phyloP scores from a whole-genome alignment of 2,888 invertebrate genomes.

The Girardia tigrina region DNA sequence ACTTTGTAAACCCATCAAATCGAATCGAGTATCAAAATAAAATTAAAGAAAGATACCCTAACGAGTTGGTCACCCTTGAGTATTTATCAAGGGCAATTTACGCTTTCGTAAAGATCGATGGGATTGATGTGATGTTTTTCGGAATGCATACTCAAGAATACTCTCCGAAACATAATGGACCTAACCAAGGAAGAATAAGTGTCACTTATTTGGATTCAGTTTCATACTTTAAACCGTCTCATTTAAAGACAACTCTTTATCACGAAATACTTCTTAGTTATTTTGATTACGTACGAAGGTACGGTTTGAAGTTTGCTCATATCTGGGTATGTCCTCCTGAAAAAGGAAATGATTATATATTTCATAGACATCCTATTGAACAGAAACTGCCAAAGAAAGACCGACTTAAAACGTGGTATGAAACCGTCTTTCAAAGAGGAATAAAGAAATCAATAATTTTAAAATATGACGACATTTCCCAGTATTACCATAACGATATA shows the following conservation, averaged over 20 bases:
- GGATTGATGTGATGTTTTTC: neutral
- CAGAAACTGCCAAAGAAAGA: slow-evolving; percentile 7
- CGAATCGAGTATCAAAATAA: neutral
- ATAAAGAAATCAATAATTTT: neutral
- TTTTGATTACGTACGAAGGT: neutral
- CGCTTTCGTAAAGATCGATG: neutral
- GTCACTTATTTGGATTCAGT: neutral
- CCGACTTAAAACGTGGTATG: neutral
- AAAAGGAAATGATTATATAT: neutral
- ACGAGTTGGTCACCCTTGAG: neutral
- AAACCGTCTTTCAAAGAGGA: neutral
- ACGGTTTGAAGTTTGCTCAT: neutral
- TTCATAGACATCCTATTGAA: neutral
- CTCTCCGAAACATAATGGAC: neutral
- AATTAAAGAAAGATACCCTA: neutral
- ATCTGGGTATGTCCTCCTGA: neutral
- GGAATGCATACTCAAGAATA: neutral
- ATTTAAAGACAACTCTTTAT: neutral
- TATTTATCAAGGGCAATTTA: neutral
- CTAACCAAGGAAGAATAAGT: neutral
- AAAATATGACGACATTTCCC: neutral
- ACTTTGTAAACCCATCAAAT: neutral
- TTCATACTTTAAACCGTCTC: neutral
- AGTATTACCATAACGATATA: neutral
- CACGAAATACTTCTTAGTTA: neutral